Evolutionary conservation across 2,113 vertebrate genomes (phyloP).

Genomic region (Pseudonaja textilis): DNA sequence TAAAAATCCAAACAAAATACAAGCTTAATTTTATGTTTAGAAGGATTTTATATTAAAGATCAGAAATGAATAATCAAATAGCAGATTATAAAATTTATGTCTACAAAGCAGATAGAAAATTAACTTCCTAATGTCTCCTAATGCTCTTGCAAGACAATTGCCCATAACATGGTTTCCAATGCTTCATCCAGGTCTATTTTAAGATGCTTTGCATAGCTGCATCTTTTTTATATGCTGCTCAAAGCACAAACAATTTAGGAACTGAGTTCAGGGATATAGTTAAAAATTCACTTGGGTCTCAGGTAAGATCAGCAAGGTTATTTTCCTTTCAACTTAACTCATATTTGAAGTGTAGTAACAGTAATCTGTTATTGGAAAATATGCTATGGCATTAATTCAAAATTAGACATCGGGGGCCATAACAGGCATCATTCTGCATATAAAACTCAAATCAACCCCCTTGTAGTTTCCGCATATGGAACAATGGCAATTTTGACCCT

Average conservation of each 20-base stretch:
- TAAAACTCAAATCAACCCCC: not conserved
- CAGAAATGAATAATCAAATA: slow-evolving; percentile 2
- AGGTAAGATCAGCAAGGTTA: slow-evolving; percentile 31
- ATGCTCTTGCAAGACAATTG: not conserved
- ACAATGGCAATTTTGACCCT: not conserved
- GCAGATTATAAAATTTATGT: not conserved
- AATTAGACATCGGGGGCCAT: not conserved
- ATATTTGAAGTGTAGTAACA: slow-evolving; percentile 21
- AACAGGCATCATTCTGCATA: slow-evolving; percentile 11
- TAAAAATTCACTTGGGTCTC: slow-evolving; percentile 11
- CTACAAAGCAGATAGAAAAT: slow-evolving; percentile 2
- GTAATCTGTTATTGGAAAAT: slow-evolving; percentile 35
- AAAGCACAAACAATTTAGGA: not conserved
- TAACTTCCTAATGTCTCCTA: not conserved
- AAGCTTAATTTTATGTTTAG: slow-evolving; percentile 8
- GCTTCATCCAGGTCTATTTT: slow-evolving; percentile 27
- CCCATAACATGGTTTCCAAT: slow-evolving; percentile 2
- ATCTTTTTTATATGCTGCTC: slow-evolving; percentile 5
- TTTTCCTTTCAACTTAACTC: slow-evolving; percentile 22
- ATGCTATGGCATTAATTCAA: not conserved
- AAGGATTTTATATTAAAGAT: not conserved
- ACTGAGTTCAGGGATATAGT: slow-evolving; percentile 10
- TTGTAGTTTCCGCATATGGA: slow-evolving; percentile 12
- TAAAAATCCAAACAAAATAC: not conserved
- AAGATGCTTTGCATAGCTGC: not conserved